A percentile compares a stretch with the other conserved stretches of the same genome.
Conservation (phyloP, 1,140 invertebrate species). For the Zaprionus africanus region DNA sequence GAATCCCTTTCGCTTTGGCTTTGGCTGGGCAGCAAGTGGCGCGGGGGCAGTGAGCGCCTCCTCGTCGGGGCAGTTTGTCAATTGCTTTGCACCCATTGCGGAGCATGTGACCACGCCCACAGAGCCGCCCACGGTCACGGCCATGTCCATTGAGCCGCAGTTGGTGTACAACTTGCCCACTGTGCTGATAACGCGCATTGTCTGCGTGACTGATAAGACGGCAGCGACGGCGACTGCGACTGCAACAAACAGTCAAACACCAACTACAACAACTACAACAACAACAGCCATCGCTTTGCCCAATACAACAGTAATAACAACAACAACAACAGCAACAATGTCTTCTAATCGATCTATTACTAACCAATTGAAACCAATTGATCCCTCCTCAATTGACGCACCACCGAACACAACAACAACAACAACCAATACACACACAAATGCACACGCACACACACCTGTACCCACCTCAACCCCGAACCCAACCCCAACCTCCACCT, state of each 20-base stretch:
- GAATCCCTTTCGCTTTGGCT: constrained; percentile 69
- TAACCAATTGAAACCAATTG: constrained; percentile 60
- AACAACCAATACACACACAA: constrained; percentile 41
- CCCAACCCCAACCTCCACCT: neutral
- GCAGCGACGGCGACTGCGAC: constrained; percentile 4
- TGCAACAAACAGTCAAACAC: constrained; percentile 29
- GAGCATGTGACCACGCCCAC: constrained; percentile 50
- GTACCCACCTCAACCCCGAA: neutral
- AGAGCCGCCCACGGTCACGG: constrained; percentile 14
- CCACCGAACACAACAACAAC: constrained; percentile 37
- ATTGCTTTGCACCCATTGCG: constrained; percentile 67
- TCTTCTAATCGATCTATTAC: constrained; percentile 58
- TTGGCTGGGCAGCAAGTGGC: no score
- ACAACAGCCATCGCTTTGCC: constrained; percentile 18
- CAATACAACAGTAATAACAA: constrained; percentile 30
- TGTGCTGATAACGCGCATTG: constrained; percentile 53
- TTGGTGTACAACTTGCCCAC: constrained; percentile 58
- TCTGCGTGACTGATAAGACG: constrained; percentile 8
- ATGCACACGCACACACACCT: constrained; percentile 24
- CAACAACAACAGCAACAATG: constrained; percentile 47
- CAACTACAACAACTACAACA: constrained; percentile 21
- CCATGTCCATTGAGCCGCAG: constrained; percentile 31
- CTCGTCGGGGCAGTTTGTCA: constrained; percentile 52
- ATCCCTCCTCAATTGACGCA: constrained; percentile 58
- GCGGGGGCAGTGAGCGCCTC: neutral